Base-by-base conservation (phyloP, 2,888 invertebrate genomes). In the Caenorhabditis parvicauda region DNA sequence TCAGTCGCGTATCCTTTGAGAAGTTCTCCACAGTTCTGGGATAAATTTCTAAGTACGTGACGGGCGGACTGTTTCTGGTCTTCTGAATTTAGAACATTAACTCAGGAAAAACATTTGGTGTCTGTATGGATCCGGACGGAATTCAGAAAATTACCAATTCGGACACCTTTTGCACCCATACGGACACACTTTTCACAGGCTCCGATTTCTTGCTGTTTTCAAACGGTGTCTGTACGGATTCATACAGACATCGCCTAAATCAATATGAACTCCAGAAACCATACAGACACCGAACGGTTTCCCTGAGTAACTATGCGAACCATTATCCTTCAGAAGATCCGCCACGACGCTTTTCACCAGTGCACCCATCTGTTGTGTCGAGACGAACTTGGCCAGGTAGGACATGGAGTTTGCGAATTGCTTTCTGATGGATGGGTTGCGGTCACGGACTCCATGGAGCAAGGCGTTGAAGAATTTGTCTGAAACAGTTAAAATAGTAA, bases 351-450 rank as follows among this genome's bases (percentile, higher is more conserved):
- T 41, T 17, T 59, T 64, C 25, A 70, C 51, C 21, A 72, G 45
- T 19, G 57, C 51, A 6, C 59, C 57, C 60, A 72, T 66, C 21
- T 64, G 66, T 27, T 56, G 51, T 3, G 56, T 41, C 0, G 70
- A 67, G 12, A 55, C 50, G 48, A 59, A 72, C 39, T 64, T 69
- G 0, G 69, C 69, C 48, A 74, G 53, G 54, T 74, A 72, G 4
- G 67, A 67, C 35, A 70, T 29, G 0, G 72, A 41, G 29, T 64
- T 65, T 14, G 70, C 68, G 49, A 67, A 69, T 28, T 71, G 67
- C 54, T 74, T 74, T 6, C 74, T 61, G 39, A 74, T 59, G 1
- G 72, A 64, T 17, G 72, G 64, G 41, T 74, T 74, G 7, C 70
- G 39, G 55, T 74, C 72, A 0, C 66, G 58, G 19, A 74, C 59